phyloP scores from a whole-genome alignment of 2,113 vertebrate species.

The Falcunculus frontatus region DNA sequence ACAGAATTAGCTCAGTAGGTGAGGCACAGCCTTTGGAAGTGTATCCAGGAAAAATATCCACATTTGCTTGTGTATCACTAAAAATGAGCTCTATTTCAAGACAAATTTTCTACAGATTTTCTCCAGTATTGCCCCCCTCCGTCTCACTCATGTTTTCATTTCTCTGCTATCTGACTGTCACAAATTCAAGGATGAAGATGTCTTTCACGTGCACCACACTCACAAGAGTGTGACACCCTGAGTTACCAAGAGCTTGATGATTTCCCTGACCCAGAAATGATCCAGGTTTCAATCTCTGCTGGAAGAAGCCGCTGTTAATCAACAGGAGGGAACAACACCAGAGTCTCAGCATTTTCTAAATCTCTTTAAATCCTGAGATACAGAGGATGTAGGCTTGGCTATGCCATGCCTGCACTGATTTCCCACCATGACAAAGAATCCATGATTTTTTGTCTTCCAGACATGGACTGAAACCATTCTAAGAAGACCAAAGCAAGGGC shows the following conservation, averaged over 20 bases:
- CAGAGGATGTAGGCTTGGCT: neutral
- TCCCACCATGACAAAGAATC: neutral
- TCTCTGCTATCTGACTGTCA: neutral
- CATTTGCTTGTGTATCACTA: neutral
- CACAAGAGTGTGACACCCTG: accelerated
- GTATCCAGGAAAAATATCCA: neutral
- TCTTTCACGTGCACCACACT: neutral
- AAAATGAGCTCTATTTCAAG: neutral
- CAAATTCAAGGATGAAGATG: neutral
- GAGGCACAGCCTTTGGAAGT: neutral
- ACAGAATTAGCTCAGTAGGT: conserved; percentile 22
- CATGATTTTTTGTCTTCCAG: neutral
- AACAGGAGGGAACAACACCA: neutral
- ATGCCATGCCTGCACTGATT: neutral
- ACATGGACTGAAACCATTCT: neutral
- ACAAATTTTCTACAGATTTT: neutral
- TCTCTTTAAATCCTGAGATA: neutral
- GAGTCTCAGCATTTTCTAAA: neutral
- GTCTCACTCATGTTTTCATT: neutral
- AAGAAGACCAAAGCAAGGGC: neutral
- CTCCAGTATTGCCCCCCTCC: neutral
- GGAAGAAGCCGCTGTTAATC: neutral
- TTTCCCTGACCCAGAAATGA: neutral
- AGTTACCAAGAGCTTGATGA: neutral
- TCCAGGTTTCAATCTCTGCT: neutral